A percentile compares a stretch with the other conserved stretches of the same genome.
Evolutionary conservation across 2,888 invertebrate genomes (phyloP).

Genomic region (Limenitis camilla): DNA sequence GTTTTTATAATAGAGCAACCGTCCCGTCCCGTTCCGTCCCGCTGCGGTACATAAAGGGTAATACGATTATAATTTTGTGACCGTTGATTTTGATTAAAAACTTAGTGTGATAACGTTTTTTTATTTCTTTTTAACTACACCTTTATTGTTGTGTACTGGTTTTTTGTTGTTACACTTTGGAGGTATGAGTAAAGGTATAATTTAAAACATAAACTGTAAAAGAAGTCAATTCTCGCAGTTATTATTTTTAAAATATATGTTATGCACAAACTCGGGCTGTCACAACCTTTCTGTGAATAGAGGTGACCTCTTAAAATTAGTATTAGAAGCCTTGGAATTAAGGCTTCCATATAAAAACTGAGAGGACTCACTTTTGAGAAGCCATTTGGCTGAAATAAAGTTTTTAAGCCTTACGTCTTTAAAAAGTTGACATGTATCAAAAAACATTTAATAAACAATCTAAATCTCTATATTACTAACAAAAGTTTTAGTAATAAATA

Average conservation of each 20-base stretch:
- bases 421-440: too few species aligned
- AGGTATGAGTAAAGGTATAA: background rate
- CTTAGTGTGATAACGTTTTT: conserved; percentile 2
- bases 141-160: background rate
- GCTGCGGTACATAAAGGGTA: conserved; percentile 12
- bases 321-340: too few species aligned
- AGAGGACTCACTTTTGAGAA: too few species aligned
- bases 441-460: too few species aligned
- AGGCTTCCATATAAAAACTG: conserved; percentile 26
- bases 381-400: too few species aligned
- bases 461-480: too few species aligned
- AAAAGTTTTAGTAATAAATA: too few species aligned
- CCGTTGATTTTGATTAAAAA: conserved; percentile 14
- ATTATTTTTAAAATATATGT: background rate
- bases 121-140: conserved; percentile 1
- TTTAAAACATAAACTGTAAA: too few species aligned
- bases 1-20: conserved; percentile 13
- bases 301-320: too few species aligned
- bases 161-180: background rate
- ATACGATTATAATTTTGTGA: conserved; percentile 16
- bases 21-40: conserved; percentile 10
- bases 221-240: background rate
- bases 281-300: too few species aligned
- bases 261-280: too few species aligned
- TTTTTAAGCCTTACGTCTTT: too few species aligned